These are phyloP conservation scores for Acrocephalus kingi DNA, from an alignment of 2,113 vertebrate species.

Conservation along the genomic window DNA sequence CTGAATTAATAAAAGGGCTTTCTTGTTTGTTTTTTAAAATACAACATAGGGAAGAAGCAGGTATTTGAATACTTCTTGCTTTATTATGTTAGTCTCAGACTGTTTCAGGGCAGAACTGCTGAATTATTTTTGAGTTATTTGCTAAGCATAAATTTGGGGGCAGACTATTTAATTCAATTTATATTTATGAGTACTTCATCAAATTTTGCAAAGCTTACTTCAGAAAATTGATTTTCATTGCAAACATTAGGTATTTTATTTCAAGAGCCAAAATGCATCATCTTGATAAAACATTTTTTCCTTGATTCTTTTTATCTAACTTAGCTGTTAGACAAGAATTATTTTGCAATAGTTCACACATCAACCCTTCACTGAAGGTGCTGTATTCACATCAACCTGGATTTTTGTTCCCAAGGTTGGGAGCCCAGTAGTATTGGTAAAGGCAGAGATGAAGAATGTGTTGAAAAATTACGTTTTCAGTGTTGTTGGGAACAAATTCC, in stretches of 20 bases:
- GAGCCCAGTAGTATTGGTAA: neutral
- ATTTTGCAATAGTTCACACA: neutral
- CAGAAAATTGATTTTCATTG: neutral
- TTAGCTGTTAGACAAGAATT: neutral
- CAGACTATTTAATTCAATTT: neutral
- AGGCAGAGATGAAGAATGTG: neutral
- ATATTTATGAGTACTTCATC: neutral
- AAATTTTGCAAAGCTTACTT: neutral
- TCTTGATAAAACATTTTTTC: neutral
- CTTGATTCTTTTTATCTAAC: neutral
- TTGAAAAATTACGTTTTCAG: neutral
- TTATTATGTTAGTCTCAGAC: neutral
- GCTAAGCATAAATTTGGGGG: neutral
- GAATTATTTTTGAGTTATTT: neutral
- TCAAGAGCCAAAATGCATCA: neutral
- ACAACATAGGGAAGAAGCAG: neutral
- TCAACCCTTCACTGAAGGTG: neutral
- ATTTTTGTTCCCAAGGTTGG: neutral
- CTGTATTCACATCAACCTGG: neutral
- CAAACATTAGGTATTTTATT: neutral
- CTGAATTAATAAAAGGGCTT: accelerated
- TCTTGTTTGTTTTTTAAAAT: neutral
- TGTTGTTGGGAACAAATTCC: neutral
- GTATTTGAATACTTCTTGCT: neutral
- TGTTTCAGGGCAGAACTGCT: neutral